Conservation (phyloP, 2,113 vertebrate species). For the Microcebus griseorufus region DNA sequence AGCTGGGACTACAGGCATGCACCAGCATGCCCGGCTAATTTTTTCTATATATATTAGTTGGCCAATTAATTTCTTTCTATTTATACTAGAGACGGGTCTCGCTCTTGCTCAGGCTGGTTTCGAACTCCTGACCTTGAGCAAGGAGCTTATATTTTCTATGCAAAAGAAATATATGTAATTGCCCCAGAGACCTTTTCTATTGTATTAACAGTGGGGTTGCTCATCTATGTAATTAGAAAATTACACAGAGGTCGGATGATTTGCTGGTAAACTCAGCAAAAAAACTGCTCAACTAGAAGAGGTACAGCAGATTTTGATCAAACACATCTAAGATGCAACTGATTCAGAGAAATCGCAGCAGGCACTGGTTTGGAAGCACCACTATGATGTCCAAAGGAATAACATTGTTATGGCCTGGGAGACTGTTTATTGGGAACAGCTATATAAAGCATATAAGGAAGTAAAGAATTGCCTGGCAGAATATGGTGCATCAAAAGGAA, state of each 20-base stretch:
- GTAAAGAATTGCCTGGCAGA: constrained; percentile 91
- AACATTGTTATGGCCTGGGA: constrained; percentile 90
- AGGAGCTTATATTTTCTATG: constrained; percentile 89
- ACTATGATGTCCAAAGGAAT: constrained; percentile 88
- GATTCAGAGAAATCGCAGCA: constrained; percentile 92
- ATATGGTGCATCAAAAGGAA: constrained; percentile 85
- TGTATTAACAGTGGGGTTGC: constrained; percentile 72
- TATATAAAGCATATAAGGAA: constrained; percentile 88
- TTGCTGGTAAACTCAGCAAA: constrained; percentile 90
- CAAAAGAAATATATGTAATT: constrained; percentile 92
- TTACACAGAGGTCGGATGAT: constrained; percentile 86
- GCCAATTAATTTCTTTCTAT: too few species aligned
- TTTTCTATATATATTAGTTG: too few species aligned
- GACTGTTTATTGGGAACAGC: constrained; percentile 87
- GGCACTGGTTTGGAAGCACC: constrained; percentile 87
- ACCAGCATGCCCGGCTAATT: too few species aligned
- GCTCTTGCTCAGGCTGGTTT: too few species aligned
- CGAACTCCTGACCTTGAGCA: too few species aligned
- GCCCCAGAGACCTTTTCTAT: constrained; percentile 89
- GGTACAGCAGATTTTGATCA: constrained; percentile 83
- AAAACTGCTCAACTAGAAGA: constrained; percentile 81
- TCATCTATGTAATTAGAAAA: constrained; percentile 88
- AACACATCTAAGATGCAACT: constrained; percentile 75
- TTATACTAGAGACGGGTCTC: too few species aligned
- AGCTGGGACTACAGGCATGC: too few species aligned